A percentile compares a stretch with the other conserved stretches of the same genome.
Conservation (phyloP, 2,797 vertebrate species). For the Phrynocephalus forsythii region DNA sequence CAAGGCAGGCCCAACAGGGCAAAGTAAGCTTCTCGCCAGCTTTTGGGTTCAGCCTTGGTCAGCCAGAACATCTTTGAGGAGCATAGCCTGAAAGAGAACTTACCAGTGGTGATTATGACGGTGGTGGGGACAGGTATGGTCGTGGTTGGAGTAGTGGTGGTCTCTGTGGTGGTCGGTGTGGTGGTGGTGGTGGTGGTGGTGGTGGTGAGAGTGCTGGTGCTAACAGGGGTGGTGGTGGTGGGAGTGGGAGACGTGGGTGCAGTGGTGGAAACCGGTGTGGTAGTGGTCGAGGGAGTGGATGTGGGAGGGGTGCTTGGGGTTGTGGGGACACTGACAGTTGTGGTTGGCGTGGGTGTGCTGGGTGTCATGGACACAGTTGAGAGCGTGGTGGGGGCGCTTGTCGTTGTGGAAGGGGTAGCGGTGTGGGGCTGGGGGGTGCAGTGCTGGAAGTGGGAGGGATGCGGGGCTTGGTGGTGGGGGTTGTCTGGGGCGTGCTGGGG, state of each 20-base stretch:
- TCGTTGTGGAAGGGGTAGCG: too few species aligned
- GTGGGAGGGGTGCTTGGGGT: background rate
- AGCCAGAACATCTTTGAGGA: fast-evolving
- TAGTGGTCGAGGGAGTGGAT: background rate
- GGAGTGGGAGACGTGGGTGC: too few species aligned
- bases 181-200: background rate
- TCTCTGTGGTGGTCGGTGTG: background rate
- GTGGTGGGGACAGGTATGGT: background rate
- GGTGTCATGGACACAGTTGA: conserved; percentile 15
- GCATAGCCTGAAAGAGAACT: too few species aligned
- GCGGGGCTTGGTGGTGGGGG: background rate
- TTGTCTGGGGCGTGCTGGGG: conserved; percentile 34
- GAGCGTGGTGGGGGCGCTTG: background rate
- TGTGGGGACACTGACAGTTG: conserved; percentile 23
- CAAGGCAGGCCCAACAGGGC: too few species aligned
- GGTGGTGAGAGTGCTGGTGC: background rate
- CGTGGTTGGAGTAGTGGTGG: too few species aligned
- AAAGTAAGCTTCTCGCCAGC: fast-evolving
- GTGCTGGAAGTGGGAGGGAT: background rate
- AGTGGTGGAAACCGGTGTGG: background rate
- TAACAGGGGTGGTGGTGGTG: background rate
- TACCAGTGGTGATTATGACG: too few species aligned
- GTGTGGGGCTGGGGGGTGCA: too few species aligned
- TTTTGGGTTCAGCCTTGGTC: background rate
- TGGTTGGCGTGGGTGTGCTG: background rate